Evolutionary conservation across 1,140 invertebrate species (phyloP).

Genomic region (Kradibia gibbosae): DNA sequence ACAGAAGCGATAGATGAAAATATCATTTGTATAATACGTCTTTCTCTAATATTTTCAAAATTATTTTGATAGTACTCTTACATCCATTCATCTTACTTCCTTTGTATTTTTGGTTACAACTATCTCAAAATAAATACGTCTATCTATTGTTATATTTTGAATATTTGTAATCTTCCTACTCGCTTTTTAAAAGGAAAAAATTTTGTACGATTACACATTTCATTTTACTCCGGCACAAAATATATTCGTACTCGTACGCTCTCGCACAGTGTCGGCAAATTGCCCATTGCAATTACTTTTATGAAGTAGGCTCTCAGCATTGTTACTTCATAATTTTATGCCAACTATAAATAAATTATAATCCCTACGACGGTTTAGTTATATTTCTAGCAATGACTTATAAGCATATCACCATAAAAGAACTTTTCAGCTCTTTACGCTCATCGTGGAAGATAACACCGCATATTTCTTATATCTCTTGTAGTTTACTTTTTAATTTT

Average conservation of each 20-base stretch:
- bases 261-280: not conserved
- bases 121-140: slow-evolving; percentile 7
- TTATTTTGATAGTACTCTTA: not conserved
- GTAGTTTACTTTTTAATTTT: slow-evolving; percentile 23
- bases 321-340: slow-evolving; percentile 4
- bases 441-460: not conserved
- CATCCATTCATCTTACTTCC: not conserved
- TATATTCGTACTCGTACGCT: not conserved
- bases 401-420: slow-evolving; percentile 40
- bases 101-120: not conserved
- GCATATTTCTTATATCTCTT: slow-evolving; percentile 34
- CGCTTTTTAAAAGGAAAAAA: slow-evolving; percentile 11
- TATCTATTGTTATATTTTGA: not conserved
- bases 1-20: not conserved
- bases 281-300: not conserved
- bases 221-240: slow-evolving; percentile 22
- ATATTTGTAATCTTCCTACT: slow-evolving; percentile 2
- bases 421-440: not conserved
- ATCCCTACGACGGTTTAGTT: slow-evolving; percentile 41
- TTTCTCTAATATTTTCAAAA: not conserved
- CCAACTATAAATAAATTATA: slow-evolving; percentile 45
- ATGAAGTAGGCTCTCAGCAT: slow-evolving; percentile 7
- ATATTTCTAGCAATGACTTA: slow-evolving; percentile 48
- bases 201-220: not conserved
- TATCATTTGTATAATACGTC: not conserved